phyloP scores from a whole-genome alignment of 1,140 invertebrate genomes.

The Phymorhynchus buccinoides region DNA sequence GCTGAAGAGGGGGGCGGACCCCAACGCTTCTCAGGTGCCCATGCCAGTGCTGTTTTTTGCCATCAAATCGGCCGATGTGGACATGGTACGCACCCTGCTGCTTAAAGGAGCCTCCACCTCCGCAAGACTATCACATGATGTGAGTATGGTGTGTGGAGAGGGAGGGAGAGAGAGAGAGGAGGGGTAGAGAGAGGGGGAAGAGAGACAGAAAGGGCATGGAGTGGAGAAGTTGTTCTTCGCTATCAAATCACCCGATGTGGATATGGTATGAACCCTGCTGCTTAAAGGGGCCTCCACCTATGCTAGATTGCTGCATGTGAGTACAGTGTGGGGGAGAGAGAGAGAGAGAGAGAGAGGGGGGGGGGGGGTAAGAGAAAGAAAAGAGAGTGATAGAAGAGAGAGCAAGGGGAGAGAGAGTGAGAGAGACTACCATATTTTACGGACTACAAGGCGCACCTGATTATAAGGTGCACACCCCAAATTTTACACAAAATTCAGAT shows the following conservation, averaged over 20 bases:
- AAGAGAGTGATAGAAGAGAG: no score
- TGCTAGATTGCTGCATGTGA: slow-evolving; percentile 64
- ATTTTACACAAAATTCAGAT: no score
- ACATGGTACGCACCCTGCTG: slow-evolving; percentile 69
- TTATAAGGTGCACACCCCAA: no score
- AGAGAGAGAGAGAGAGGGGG: no score
- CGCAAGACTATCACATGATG: slow-evolving; percentile 66
- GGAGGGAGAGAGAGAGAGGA: no score
- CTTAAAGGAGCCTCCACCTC: slow-evolving; percentile 67
- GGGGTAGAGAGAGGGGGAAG: no score
- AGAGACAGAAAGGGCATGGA: no score
- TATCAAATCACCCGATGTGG: slow-evolving; percentile 71
- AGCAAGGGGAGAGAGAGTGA: no score
- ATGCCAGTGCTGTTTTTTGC: slow-evolving; percentile 73
- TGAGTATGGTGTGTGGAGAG: slow-evolving; percentile 35
- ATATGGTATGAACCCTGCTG: slow-evolving; percentile 68
- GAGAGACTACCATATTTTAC: no score
- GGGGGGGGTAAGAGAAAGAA: no score
- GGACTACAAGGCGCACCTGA: no score
- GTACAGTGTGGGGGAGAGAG: not conserved
- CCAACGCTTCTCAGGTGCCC: slow-evolving; percentile 70
- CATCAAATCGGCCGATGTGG: slow-evolving; percentile 71
- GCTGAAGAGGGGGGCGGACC: slow-evolving; percentile 71
- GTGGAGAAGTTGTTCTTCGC: slow-evolving; percentile 73
- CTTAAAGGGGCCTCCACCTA: slow-evolving; percentile 67